Evolutionary conservation across 2,797 vertebrate species (phyloP).

Genomic region (Alauda arvensis): DNA sequence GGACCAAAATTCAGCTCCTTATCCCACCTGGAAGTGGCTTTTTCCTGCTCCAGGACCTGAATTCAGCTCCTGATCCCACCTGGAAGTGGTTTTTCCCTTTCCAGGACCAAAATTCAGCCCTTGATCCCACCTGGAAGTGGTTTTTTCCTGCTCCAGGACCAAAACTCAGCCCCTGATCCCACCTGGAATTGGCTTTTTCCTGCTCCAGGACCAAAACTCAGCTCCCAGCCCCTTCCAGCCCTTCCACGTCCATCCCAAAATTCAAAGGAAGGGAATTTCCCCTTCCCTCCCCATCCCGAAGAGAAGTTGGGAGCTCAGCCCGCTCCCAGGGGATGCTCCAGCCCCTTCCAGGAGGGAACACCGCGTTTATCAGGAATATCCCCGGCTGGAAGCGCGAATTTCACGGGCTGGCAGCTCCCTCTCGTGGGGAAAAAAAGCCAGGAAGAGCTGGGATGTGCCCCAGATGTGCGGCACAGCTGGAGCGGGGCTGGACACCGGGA

Average conservation of each 20-base stretch:
- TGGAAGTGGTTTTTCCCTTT: no score
- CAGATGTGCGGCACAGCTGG: constrained; percentile 29
- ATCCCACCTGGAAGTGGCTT: not conserved
- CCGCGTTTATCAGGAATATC: fast-evolving
- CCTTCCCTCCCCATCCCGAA: no score
- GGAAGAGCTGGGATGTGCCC: not conserved
- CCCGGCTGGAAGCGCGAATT: not conserved
- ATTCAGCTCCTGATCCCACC: not conserved
- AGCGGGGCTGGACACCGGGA: not conserved
- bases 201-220: not conserved
- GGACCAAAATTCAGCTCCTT: fast-evolving
- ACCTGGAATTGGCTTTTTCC: no score
- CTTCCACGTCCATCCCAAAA: fast-evolving
- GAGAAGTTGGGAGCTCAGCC: not conserved
- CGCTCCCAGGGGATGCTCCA: not conserved
- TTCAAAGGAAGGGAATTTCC: fast-evolving
- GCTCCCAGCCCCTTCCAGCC: fast-evolving
- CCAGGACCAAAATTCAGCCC: no score
- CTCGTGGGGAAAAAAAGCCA: not conserved
- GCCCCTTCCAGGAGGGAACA: not conserved
- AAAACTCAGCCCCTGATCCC: no score
- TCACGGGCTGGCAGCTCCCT: constrained; percentile 13
- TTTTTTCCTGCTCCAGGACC: no score
- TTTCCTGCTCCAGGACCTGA: not conserved
- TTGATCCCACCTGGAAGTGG: no score